Evolutionary conservation across 2,888 invertebrate species (phyloP).

Genomic region (Drosophila helvetica): DNA sequence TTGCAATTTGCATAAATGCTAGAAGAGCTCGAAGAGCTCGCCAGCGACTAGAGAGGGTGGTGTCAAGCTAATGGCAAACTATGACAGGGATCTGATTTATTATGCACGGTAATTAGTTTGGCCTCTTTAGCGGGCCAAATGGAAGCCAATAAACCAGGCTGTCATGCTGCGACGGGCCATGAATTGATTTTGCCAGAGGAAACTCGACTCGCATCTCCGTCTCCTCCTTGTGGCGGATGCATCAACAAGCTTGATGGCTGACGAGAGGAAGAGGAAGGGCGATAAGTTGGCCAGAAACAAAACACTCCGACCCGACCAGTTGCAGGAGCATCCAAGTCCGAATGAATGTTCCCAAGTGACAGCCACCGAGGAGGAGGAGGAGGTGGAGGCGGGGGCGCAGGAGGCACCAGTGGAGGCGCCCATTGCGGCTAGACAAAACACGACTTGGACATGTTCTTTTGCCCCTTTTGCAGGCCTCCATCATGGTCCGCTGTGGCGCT

Average conservation of each 20-base stretch:
- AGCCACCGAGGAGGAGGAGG: conserved; percentile 23
- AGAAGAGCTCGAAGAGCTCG: conserved; percentile 26
- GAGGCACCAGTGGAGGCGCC: conserved; percentile 42
- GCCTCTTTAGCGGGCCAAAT: conserved; percentile 64
- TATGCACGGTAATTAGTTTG: conserved; percentile 76
- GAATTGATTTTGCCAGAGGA: conserved; percentile 59
- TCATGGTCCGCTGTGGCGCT: neutral
- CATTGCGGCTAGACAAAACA: conserved; percentile 62
- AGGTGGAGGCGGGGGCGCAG: neutral
- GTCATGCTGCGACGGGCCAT: conserved; percentile 34
- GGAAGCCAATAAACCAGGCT: conserved; percentile 54
- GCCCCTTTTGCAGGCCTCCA: conserved; percentile 5
- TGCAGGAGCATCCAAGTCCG: conserved; percentile 66
- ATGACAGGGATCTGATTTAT: conserved; percentile 75
- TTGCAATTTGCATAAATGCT: conserved; percentile 75
- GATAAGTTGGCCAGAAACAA: conserved; percentile 60
- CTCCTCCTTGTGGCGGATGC: conserved; percentile 10
- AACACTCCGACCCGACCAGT: conserved; percentile 59
- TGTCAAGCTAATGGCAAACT: conserved; percentile 70
- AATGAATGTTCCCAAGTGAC: conserved; percentile 68
- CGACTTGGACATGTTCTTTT: conserved; percentile 50
- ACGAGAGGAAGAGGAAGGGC: neutral
- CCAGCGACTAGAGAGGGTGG: conserved; percentile 27
- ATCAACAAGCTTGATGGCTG: conserved; percentile 16
- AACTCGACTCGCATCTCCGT: conserved; percentile 28